phyloP scores from a whole-genome alignment of 1,140 invertebrate species.

The Aphidius ervi region DNA sequence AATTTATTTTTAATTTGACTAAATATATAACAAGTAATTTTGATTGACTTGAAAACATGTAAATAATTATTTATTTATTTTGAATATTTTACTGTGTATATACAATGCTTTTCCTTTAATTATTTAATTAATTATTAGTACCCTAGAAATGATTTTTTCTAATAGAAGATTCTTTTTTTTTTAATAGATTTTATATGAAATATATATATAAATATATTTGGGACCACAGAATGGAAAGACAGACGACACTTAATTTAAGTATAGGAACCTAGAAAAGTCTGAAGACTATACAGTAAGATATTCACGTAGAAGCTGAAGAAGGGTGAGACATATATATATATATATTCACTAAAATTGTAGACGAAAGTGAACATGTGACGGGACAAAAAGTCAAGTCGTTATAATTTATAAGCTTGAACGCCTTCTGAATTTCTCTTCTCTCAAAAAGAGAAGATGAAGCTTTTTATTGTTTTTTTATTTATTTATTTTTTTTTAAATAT shows the following conservation, averaged over 20 bases:
- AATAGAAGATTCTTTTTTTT: not conserved
- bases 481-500: slow-evolving; percentile 23
- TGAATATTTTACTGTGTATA: too few relatives aligned
- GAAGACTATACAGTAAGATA: slow-evolving; percentile 12
- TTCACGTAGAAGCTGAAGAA: not conserved
- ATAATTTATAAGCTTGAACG: slow-evolving; percentile 25
- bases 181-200: too few relatives aligned
- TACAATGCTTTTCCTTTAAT: too few relatives aligned
- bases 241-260: slow-evolving; percentile 35
- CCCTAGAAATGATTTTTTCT: too few relatives aligned
- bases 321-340: slow-evolving; percentile 14
- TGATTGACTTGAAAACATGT: too few relatives aligned
- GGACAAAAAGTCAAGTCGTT: slow-evolving; percentile 29
- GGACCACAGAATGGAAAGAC: too few relatives aligned
- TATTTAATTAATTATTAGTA: too few relatives aligned
- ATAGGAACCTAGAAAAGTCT: slow-evolving; percentile 40
- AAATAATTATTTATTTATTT: too few relatives aligned
- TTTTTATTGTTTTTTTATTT: slow-evolving; percentile 25
- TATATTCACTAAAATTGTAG: not conserved
- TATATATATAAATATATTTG: too few relatives aligned
- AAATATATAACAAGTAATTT: not conserved
- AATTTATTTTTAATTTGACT: not conserved
- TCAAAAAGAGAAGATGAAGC: slow-evolving; percentile 6
- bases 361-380: slow-evolving; percentile 36
- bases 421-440: slow-evolving; percentile 6